phyloP scores from a whole-genome alignment of 2,797 vertebrate species.

The Lepilemur septentrionalis region DNA sequence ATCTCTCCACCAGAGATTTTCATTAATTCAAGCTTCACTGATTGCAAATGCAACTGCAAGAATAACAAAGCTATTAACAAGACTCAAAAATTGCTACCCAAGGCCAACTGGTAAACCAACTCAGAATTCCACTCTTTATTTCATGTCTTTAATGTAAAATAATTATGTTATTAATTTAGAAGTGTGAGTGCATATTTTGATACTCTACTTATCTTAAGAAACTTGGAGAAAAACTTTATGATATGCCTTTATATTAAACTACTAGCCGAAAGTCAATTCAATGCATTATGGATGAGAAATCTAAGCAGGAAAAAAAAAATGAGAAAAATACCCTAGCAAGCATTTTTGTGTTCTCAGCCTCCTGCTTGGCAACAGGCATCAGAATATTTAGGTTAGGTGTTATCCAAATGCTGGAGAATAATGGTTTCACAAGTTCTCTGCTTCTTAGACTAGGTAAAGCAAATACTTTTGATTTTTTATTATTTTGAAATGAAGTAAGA shows the following conservation, averaged over 20 bases:
- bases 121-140: neutral
- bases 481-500: neutral
- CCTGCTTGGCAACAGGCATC: neutral
- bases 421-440: neutral
- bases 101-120: neutral
- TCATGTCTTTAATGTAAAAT: neutral
- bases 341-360: neutral
- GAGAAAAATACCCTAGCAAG: neutral
- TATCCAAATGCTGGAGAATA: neutral
- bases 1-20: neutral
- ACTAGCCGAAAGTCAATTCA: neutral
- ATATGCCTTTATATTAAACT: neutral
- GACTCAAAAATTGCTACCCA: neutral
- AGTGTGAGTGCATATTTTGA: neutral
- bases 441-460: neutral
- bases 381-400: neutral
- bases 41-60: neutral
- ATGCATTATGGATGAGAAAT: neutral
- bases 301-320: constrained; percentile 12
- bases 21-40: neutral
- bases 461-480: neutral
- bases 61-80: neutral
- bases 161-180: neutral
- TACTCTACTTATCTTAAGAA: neutral
- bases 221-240: neutral